A percentile compares a stretch with the other conserved stretches of the same genome.
phyloP scores from a whole-genome alignment of 2,888 invertebrate species.

The Microplitis manilae region DNA sequence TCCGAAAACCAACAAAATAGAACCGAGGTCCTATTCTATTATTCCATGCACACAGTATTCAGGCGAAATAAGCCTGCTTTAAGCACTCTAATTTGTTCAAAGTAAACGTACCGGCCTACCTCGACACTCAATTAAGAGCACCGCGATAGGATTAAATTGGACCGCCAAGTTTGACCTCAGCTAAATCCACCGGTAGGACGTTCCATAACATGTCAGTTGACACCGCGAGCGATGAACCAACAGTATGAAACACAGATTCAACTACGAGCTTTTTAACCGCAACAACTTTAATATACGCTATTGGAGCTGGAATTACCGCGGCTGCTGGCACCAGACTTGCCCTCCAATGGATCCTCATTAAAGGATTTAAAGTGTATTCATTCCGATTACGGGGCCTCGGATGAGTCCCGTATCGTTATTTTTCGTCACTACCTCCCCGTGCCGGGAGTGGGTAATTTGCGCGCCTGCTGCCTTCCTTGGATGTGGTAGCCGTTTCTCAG shows the following conservation, averaged over 20 bases:
- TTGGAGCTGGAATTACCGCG: conserved; percentile 81
- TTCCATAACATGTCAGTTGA: no score
- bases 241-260: conserved; percentile 69
- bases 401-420: conserved; percentile 78
- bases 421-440: conserved; percentile 79
- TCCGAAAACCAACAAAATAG: no score
- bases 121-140: conserved; percentile 59
- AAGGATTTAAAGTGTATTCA: conserved; percentile 72
- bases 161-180: no score
- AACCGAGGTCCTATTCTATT: no score
- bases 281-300: conserved; percentile 78
- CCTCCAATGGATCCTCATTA: no score
- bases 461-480: conserved; percentile 83
- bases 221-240: no score
- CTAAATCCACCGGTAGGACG: no score
- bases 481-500: conserved; percentile 76
- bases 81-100: conserved; percentile 79
- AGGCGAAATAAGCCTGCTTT: conserved; percentile 73
- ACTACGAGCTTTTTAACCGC: conserved; percentile 78
- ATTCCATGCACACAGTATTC: no score
- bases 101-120: conserved; percentile 75
- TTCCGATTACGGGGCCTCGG: conserved; percentile 50
- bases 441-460: conserved; percentile 77
- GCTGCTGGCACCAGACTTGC: conserved; percentile 74
- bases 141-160: no score